Base-by-base conservation (phyloP, 2,888 invertebrate species). In the Dendrolimus houi region DNA sequence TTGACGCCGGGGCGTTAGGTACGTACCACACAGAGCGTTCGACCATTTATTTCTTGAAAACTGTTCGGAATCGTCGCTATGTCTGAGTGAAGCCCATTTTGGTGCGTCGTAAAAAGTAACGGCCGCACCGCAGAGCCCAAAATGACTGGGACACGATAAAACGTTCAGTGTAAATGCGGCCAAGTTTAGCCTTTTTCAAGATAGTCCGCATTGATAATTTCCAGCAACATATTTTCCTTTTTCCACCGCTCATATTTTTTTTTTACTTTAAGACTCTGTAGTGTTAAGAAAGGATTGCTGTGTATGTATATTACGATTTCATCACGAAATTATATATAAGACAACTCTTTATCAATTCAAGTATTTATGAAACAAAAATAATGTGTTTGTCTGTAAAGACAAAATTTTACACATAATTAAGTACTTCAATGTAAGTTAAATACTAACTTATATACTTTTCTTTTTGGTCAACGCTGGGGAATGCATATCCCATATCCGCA, bases 101-200 rank as follows among this genome's bases (percentile, higher is more conserved):
- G 29, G 62, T 62, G 58, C 58, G 60, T 68, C 75, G 69, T 80
- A 77, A 80, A 79, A 79, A 64, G 71, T 71, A 74, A 79, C 70
- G 79, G 69, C 69, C 65, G 58, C 61, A 57, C 62, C 64, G 65
- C 68, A 66, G 61, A 58, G 54, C 61, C 63, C 58, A 64, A 66
- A 66, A 62, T 57, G 62, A 62, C 60, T 61, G 47, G 41, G 52
- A 57, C 57, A 41, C 71, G 64, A 69, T 71, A 71, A 66, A 69
- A 60, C 57, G 65, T 57, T 57, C 66, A 64, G 64, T 69, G 65
- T 64, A 67, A 70, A 71, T 69, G 66, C 60, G 55, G 12, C 62
- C 62, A 66, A 65, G 66, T 71, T 67, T 71, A 62, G 47, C 47
- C 47, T 47, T 47, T 47, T 47, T 47, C 47, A 47, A 47, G 47